Percentiles rank a stretch among this genome's conserved stretches.
phyloP scores from a whole-genome alignment of 2,113 vertebrate species.

The Phyllostomus discolor region DNA sequence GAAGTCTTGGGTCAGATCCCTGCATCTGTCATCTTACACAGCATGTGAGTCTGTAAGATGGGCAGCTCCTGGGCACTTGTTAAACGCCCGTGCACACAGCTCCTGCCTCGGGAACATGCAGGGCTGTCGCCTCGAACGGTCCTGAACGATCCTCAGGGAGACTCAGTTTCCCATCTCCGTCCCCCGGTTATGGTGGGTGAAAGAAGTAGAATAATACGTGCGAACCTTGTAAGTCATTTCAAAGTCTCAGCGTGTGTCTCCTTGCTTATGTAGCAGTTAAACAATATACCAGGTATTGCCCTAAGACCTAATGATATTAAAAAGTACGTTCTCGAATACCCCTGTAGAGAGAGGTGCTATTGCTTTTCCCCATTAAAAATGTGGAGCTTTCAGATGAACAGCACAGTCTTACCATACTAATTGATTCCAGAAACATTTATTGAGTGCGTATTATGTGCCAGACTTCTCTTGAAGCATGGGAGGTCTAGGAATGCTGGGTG shows the following conservation, averaged over 20 bases:
- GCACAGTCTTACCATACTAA: background rate
- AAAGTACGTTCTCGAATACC: background rate
- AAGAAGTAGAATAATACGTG: too few species aligned
- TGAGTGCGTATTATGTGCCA: background rate
- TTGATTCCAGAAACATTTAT: background rate
- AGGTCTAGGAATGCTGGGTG: accelerated
- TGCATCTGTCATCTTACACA: background rate
- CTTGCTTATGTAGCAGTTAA: background rate
- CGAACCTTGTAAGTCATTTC: background rate
- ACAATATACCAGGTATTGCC: background rate
- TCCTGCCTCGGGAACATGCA: accelerated
- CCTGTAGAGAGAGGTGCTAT: background rate
- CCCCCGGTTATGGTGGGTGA: background rate
- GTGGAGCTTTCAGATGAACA: background rate
- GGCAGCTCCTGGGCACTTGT: background rate
- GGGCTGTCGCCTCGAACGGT: background rate
- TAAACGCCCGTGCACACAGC: background rate
- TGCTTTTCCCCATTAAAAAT: background rate
- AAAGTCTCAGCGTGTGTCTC: background rate
- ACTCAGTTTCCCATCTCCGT: background rate
- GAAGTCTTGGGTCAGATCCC: background rate
- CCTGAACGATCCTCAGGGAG: background rate
- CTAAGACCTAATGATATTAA: background rate
- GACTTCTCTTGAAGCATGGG: background rate
- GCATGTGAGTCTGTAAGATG: background rate